phyloP scores from a whole-genome alignment of 2,113 vertebrate genomes.

The Peromyscus californicus region DNA sequence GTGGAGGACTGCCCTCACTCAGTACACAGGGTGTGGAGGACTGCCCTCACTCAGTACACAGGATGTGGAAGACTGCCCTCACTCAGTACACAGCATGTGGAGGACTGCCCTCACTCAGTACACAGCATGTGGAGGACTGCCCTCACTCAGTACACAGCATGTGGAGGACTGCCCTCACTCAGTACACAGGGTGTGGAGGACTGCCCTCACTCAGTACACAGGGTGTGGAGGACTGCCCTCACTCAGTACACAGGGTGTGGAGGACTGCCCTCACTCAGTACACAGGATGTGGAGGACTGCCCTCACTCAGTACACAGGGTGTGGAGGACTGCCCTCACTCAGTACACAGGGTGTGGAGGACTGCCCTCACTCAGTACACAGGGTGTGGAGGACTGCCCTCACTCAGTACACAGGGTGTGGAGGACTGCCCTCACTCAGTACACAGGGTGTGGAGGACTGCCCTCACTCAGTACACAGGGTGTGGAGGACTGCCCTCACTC shows the following conservation, averaged over 20 bases:
- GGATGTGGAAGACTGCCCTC: too few relatives aligned
- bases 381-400: too few relatives aligned
- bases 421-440: too few relatives aligned
- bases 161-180: background rate
- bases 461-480: too few relatives aligned
- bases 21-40: background rate
- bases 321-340: background rate
- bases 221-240: too few relatives aligned
- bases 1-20: background rate
- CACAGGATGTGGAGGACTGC: background rate
- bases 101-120: background rate
- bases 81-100: too few relatives aligned
- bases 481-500: background rate
- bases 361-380: too few relatives aligned
- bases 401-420: too few relatives aligned
- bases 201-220: background rate
- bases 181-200: background rate
- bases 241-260: too few relatives aligned
- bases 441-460: too few relatives aligned
- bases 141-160: background rate
- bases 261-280: background rate
- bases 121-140: too few relatives aligned
- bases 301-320: too few relatives aligned
- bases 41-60: background rate
- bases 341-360: background rate